Evolutionary conservation across 2,888 invertebrate genomes (phyloP), one percentile per base, ranked within the genome.

Genomic region (Labia minor): DNA sequence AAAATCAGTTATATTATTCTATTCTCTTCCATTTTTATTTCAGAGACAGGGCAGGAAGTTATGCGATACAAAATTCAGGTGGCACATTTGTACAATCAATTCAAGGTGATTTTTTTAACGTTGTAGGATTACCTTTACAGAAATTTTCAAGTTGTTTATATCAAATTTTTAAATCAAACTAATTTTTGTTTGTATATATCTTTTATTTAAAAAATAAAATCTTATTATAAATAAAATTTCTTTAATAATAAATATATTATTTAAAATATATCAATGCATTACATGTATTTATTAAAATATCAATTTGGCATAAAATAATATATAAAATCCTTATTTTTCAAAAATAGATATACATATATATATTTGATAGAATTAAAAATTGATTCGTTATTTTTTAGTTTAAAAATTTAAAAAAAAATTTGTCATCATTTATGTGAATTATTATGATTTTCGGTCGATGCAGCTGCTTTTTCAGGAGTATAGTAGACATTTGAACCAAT

Each of bases 11-110:
- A n/a, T n/a, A 37, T 16, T 65, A 64, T 68, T 10, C 62, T 63
- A 70, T 21, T 71, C 19, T 68, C 67, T 61, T 19, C 20, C 26
- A 49, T 61, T 64, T 65, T 72, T 68, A 73, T 78, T 80, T 1
- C 74, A 90, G 90, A 77, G 90, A 89, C 74, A 91, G 91, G 79
- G 95, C 95, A 4, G 95, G 95, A n/a, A 89, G 86, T 0, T 96
- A 95, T 77, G 95, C 92, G 1, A 89, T 95, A 66, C 92, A 93
- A 78, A 92, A 89, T 0, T 76, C 85, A 1, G 95, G 93, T 4
- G 90, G 90, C 0, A 87, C 88, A n/a, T 81, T 96, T 65, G 85
- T 95, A 61, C 85, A 89, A 74, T 82, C 83, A 72, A 86, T 96
- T 61, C 82, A 88, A 37, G 95, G 90, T 1, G 94, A 95, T 74